Evolutionary conservation across 2,888 invertebrate genomes (phyloP), one percentile per base, ranked within the genome.

Genomic region (Fissipunctia ypsillon): DNA sequence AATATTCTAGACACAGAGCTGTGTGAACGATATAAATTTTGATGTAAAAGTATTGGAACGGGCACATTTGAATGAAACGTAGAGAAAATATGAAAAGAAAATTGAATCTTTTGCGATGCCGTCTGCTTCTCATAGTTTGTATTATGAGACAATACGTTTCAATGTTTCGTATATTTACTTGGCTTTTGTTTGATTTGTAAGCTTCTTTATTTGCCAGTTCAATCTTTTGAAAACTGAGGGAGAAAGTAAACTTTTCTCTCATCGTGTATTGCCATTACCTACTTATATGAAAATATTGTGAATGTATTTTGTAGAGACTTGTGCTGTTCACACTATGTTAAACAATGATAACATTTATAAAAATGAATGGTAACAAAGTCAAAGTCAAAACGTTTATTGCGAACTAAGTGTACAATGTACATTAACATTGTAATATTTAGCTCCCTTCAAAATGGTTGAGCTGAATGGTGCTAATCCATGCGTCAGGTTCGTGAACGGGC

Each of bases 71-170:
- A 81, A 81, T 80, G 73, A 80, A 84, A 84, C 66, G 68, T 52
- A 64, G 54, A 76, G 75, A 77, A 76, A 80, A 80, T 77, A 83
- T 80, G 79, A 78, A 86, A 81, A 82, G 80, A 76, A 88, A 88
- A 84, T 88, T 82, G 80, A 84, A 87, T 84, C 78, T 77, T 77
- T 66, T 76, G 59, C 79, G 70, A 79, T 76, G 84, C 57, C 43
- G 77, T 80, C 80, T 84, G 82, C 64, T 78, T 72, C 78, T 83
- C 65, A 71, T 81, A 84, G 66, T 78, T 74, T 66, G 64, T 74
- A 64, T 73, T 77, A 74, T 68, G 64, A 83, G 68, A 81, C 78
- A 73, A 84, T 85, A 72, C 65, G 64, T 82, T 82, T 78, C 83
- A 72, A 69, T 72, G 66, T 82, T 78, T 77, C 50, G 28, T 77